Evolutionary conservation across 53 echinoderm and acorn worm species (phyloP), one percentile per base, ranked within the genome.

Genomic region (Astropecten irregularis): DNA sequence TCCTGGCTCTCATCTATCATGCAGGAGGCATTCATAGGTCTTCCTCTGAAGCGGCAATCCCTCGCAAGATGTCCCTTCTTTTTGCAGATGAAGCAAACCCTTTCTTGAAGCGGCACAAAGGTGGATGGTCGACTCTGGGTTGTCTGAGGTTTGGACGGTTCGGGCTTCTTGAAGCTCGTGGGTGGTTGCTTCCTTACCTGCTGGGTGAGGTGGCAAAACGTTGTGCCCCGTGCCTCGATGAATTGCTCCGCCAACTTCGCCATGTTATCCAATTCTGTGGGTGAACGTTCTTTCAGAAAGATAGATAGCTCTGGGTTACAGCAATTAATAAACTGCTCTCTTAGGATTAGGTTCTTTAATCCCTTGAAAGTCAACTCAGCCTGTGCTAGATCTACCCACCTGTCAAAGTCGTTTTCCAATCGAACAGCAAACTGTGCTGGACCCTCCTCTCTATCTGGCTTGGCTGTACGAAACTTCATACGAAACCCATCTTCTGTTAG

Each of bases 401-500:
- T 0, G n/a, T 52, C 26, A 11, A 85, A 85, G 21, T 85, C 71
- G 29, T 85, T 57, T 28, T 85, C 85, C 0, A 85, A 58, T 13
- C 85, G 56, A 19, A 36, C 73, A 21, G 73, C 73, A 60, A 47
- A 85, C 25, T 71, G 72, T 42, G 53, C 25, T 25, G 48, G 56
- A 16, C 53, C 55, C 53, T 85, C 85, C 22, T 20, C 72, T 34
- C 16, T 18, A 34, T 71, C 63, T n/a, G 72, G 85, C 54, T 19
- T 85, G 0, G 59, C 73, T 22, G 62, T 37, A 7, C 72, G 33
- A 31, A 85, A 73, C 35, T 60, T 85, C 20, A 26, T 16, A 1
- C 85, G 40, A 72, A 85, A 85, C 28, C 85, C 73, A 20, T 85
- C 85, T 27, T 57, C 71, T 4, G 72, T 85, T 13, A 85, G 13